Evolutionary conservation across 1,140 invertebrate species (phyloP), one percentile per base, ranked within the genome.

Genomic region (Plutomurus gul): DNA sequence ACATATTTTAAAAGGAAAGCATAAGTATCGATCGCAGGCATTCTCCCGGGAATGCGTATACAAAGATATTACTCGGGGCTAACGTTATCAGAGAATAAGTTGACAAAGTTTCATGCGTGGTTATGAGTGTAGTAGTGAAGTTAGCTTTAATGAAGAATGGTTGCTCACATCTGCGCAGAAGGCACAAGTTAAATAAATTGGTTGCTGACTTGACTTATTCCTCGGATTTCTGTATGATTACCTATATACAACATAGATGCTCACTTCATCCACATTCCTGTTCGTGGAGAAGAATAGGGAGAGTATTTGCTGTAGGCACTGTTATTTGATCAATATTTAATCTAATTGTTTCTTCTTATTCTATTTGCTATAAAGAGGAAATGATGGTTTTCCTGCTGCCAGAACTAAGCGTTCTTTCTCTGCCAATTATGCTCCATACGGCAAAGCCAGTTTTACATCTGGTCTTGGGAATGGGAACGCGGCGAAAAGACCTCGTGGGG

Each of bases 361-460:
- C 16, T 76, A 36, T 49, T 36, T 75, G n/a, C 47, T 37, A 70
- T 77, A 18, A n/a, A 78, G 76, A 46, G 76, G 65, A 20, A 36
- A 25, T 56, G 75, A 60, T 16, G 56, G 39, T 25, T 71, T 65
- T 30, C 36, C 27, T 47, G 72, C 46, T 20, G 51, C 39, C 4
- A 46, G 78, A 39, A 70, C 47, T 20, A 79, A 79, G 30, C 27
- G 78, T 47, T 75, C 71, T 22, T 79, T 75, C 46, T 79, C 78
- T 2, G 78, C 70, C 11, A 40, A 39, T 22, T 78, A 47, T 56
- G 65, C 36, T 39, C 70, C 77, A 13, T 73, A 78, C 65, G 39
- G 71, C 22, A 46, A 49, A 46, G 40, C 47, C 18, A 40, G 40
- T 16, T 40, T 65, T 36, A 30, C 20, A 10, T 8, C 36, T 10